A percentile compares a stretch with the other conserved stretches of the same genome.
Evolutionary conservation across 1,140 invertebrate genomes (phyloP).

Genomic region (Drosophila sturtevanti): DNA sequence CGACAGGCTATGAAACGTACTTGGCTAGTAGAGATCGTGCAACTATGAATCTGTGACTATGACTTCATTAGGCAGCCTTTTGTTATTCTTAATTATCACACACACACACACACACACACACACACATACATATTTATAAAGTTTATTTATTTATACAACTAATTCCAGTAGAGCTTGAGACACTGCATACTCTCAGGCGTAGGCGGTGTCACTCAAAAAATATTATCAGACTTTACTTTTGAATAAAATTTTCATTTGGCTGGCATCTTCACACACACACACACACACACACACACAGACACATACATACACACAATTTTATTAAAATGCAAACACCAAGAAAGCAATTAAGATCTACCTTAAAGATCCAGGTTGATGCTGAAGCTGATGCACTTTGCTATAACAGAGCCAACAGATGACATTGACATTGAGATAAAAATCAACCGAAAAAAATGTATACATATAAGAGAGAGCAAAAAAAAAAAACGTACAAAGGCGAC

Average conservation of each 20-base stretch:
- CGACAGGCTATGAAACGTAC: slow-evolving; percentile 32
- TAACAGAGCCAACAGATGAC: slow-evolving; percentile 26
- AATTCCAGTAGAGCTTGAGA: slow-evolving; percentile 51
- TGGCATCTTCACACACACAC: not conserved
- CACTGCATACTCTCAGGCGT: slow-evolving; percentile 24
- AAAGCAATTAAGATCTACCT: slow-evolving; percentile 54
- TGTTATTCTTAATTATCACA: slow-evolving; percentile 77
- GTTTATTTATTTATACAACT: slow-evolving; percentile 76
- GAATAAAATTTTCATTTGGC: not conserved
- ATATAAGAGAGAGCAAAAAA: no score
- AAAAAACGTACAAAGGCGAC: not conserved
- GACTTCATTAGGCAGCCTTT: slow-evolving; percentile 73
- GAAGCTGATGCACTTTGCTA: slow-evolving; percentile 57
- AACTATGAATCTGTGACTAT: slow-evolving; percentile 31
- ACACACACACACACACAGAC: not conserved
- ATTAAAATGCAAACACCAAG: slow-evolving; percentile 38
- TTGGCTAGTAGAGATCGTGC: slow-evolving; percentile 35
- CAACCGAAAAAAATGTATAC: slow-evolving; percentile 12
- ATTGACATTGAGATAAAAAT: slow-evolving; percentile 76
- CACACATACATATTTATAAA: not conserved
- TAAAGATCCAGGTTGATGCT: slow-evolving; percentile 62
- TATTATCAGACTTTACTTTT: not conserved
- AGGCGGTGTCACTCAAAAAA: slow-evolving; percentile 19
- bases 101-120: not conserved
- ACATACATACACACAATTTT: slow-evolving; percentile 27